A percentile compares a stretch with the other conserved stretches of the same genome.
Conservation (phyloP, 2,888 invertebrate species). For the Aleiodes testaceus region DNA sequence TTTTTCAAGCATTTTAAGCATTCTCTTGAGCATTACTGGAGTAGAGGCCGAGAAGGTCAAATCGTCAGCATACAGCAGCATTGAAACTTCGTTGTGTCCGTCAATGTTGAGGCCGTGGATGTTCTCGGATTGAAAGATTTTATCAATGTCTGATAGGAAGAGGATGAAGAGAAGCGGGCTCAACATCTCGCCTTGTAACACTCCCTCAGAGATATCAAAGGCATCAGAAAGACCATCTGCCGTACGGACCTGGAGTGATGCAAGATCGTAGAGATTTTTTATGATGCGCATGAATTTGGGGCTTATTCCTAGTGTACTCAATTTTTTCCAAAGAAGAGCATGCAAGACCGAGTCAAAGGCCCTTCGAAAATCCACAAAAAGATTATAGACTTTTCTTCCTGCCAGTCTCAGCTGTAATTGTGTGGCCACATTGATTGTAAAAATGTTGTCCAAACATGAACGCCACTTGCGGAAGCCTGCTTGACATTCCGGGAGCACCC, state of each 20-base stretch:
- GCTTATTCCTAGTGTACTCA: constrained; percentile 43
- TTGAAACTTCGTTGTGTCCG: background rate
- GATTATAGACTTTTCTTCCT: constrained; percentile 40
- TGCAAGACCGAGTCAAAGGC: constrained; percentile 49
- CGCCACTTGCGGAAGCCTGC: background rate
- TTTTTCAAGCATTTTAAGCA: background rate
- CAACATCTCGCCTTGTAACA: constrained; percentile 1
- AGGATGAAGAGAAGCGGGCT: constrained; percentile 37
- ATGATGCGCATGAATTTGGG: constrained; percentile 47
- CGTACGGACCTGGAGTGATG: constrained; percentile 20
- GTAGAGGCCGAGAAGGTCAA: constrained; percentile 26
- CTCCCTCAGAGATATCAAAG: constrained; percentile 21
- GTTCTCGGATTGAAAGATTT: constrained; percentile 23
- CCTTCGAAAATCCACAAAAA: constrained; percentile 47
- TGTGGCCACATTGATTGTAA: background rate
- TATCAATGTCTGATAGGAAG: constrained; percentile 22
- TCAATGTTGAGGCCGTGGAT: constrained; percentile 6
- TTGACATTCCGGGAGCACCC: constrained; percentile 5
- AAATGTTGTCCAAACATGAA: constrained; percentile 5
- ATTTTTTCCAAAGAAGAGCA: constrained; percentile 45
- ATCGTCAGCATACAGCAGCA: constrained; percentile 16
- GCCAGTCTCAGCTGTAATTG: constrained; percentile 1
- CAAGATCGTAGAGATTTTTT: constrained; percentile 23
- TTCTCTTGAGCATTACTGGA: constrained; percentile 43
- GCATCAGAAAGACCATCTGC: background rate